Base-by-base conservation (phyloP, 2,888 invertebrate species). In the Limenitis camilla region DNA sequence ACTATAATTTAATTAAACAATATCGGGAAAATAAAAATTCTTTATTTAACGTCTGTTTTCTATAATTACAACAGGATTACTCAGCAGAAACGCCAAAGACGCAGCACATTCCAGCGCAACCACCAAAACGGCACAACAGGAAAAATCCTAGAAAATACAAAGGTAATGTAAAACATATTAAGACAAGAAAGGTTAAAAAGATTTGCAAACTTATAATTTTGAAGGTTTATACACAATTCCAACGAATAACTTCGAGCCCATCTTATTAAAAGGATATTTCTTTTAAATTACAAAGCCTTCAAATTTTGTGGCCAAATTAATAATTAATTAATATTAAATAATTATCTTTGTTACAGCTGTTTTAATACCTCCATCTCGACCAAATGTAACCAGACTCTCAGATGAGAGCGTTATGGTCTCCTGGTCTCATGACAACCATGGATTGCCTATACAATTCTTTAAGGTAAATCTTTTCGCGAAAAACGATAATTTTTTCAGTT, bases 331-430 rank as follows among this genome's bases (percentile, higher is more conserved):
- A 2, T 11, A 31, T 19, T 39, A 11, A 19, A 19, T 29, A 5
- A 36, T 28, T 35, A 29, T 32, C 59, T 56, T 66, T 55, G 56
- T 72, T 68, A 36, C 78, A 91, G 91, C 89, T 48, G 89, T 92
- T 28, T 90, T 97, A 91, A 91, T 96, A 44, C 97, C 97, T 0
- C 97, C 98, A 0, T 93, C 94, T 1, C 91, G 91, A 19, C 98
- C 98, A 0, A 94, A 93, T 64, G 93, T 98, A 38, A 94, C 95
- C 0, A 90, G 96, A 28, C 82, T 97, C 45, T 93, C 94, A 0
- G 97, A 98, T 67, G 92, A 94, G 40, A 94, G 96, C 7, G 97
- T 97, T 0, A 96, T 97, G 93, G 93, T 98, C 8, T 91, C 96
- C 31, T 98, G 98, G 98, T 94, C 96, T 0, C 93, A 94, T 0